Base-by-base conservation (phyloP, 2,113 vertebrate species). In the Melanerpes aurifrons region DNA sequence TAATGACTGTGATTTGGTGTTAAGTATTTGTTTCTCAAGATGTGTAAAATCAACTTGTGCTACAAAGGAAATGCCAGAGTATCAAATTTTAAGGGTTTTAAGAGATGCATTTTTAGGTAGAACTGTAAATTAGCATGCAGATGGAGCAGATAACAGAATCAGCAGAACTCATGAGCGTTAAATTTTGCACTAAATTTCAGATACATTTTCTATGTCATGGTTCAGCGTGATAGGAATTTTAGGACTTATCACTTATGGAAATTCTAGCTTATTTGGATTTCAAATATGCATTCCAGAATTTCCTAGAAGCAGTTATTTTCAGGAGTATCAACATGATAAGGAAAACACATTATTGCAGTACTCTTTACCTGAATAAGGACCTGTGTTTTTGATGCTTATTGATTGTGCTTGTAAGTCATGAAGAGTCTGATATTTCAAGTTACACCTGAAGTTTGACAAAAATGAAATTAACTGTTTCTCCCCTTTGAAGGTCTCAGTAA, bases 171-270 rank as follows among this genome's bases (percentile, higher is more conserved):
- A 81, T 67, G 40, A 87, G 59, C 82, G 81, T 88, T 95, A 93
- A 92, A 90, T 93, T 93, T 95, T 87, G 79, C 86, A 93, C 73
- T 92, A 86, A 77, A 96, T 94, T 94, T 92, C 80, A 58, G 86
- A 69, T 80, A 71, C 26, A 8, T 89, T 91, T 95, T 74, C 82
- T 95, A 29, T 92, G 95, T 96, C 71, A 87, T 93, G 94, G 84
- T 93, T 94, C 77, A 89, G 31, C 62, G 40, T 77, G 62, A 68
- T 92, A 50, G 1, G 32, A 87, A 81, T 97, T 89, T 91, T 90
- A 74, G 63, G 86, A 29, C 56, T 2, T 56, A 67, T 88, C 32
- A 35, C 35, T 92, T 82, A 40, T 62, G 48, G 70, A 86, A 89
- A 61, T 79, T 85, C 62, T 53, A 59, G 57, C 45, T 87, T 82